These are phyloP conservation scores for Canis aureus DNA, from an alignment of 2,113 vertebrate species.

Conservation along the genomic window DNA sequence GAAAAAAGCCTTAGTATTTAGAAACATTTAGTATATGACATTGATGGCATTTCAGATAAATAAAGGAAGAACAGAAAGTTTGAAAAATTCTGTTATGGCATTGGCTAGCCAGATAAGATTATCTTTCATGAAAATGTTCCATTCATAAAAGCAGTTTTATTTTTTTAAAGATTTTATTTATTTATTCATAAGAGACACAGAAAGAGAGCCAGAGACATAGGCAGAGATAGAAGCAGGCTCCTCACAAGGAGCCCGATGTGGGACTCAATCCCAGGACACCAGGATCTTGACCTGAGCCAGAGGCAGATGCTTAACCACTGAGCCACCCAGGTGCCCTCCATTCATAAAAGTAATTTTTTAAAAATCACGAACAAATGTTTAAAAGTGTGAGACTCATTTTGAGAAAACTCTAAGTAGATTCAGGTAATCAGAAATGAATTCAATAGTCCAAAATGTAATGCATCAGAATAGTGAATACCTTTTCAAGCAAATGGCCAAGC, in stretches of 20 bases:
- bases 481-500: neutral
- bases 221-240: no score
- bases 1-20: neutral
- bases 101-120: neutral
- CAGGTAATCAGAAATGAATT: neutral
- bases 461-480: neutral
- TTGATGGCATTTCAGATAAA: neutral
- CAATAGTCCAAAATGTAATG: neutral
- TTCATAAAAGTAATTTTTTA: neutral
- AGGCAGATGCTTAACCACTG: no score
- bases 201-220: no score
- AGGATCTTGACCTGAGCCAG: no score
- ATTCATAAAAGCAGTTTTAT: neutral
- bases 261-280: no score
- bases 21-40: neutral
- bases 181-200: no score
- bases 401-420: neutral
- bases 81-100: neutral
- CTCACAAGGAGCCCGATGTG: no score
- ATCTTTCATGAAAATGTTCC: neutral
- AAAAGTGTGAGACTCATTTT: neutral
- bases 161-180: no score
- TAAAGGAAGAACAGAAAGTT: neutral
- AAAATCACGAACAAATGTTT: neutral
- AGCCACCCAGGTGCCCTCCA: neutral